Percentiles rank a stretch among this genome's conserved stretches.
phyloP scores from a whole-genome alignment of 2,797 vertebrate species.

The Nothura maculosa region DNA sequence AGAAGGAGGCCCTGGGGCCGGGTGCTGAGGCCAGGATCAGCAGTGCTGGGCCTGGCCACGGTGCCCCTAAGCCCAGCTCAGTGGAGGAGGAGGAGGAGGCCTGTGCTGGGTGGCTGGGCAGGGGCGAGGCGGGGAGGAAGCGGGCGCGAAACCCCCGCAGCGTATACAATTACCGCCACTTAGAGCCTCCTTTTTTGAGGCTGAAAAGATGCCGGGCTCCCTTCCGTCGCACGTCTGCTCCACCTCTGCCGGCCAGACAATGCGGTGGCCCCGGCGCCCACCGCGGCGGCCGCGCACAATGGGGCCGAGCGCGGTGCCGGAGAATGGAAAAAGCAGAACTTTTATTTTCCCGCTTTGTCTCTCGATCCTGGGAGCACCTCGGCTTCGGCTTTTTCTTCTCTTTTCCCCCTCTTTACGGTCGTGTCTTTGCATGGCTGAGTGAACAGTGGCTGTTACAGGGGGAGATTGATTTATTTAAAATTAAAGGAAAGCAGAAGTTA shows the following conservation, averaged over 20 bases:
- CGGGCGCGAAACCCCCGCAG: neutral
- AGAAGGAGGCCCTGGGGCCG: neutral
- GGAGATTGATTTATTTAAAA: slow-evolving; percentile 61
- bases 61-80: neutral
- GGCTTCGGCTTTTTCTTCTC: neutral
- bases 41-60: no score
- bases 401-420: neutral
- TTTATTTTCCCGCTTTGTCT: slow-evolving; percentile 63
- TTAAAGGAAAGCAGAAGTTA: slow-evolving; percentile 64
- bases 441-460: neutral
- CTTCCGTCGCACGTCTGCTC: slow-evolving; percentile 52
- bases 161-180: slow-evolving; percentile 49
- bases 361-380: neutral
- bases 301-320: neutral
- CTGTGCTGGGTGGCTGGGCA: fast-evolving
- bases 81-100: neutral
- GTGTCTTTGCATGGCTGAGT: slow-evolving; percentile 36
- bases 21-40: neutral
- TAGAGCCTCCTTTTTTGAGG: slow-evolving; percentile 1
- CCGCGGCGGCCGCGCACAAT: neutral
- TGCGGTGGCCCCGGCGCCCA: slow-evolving; percentile 38
- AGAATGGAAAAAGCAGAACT: slow-evolving; percentile 5
- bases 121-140: slow-evolving; percentile 6
- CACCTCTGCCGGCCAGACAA: slow-evolving; percentile 1
- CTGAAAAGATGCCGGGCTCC: slow-evolving; percentile 48